A percentile compares a stretch with the other conserved stretches of the same genome.
Evolutionary conservation across 1,140 invertebrate genomes (phyloP).

Genomic region (Pachypeltis micranthus): DNA sequence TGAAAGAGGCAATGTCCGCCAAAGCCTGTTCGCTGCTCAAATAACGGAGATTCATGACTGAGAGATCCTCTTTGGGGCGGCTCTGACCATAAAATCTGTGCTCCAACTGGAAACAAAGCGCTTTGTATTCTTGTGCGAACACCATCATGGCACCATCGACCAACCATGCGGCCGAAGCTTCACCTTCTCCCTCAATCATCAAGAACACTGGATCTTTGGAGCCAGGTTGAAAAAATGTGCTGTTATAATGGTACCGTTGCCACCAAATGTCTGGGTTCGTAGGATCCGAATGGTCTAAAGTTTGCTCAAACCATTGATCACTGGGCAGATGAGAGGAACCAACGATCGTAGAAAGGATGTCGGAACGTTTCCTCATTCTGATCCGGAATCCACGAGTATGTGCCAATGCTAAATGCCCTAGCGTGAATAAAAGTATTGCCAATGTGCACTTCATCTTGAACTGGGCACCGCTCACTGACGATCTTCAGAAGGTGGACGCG

Average conservation of each 20-base stretch:
- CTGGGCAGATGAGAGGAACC: constrained; percentile 31
- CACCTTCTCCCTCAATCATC: constrained; percentile 77
- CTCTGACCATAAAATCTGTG: constrained; percentile 91
- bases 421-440: too few species aligned
- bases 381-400: too few species aligned
- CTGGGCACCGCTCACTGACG: too few species aligned
- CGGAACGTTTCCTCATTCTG: too few species aligned
- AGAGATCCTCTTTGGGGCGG: constrained; percentile 56
- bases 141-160: constrained; percentile 66
- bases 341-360: too few species aligned
- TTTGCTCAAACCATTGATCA: constrained; percentile 65
- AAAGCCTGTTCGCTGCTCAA: constrained; percentile 77
- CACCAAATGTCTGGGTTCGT: constrained; percentile 51
- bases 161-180: constrained; percentile 66
- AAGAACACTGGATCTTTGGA: constrained; percentile 61
- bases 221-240: constrained; percentile 49
- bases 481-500: too few species aligned
- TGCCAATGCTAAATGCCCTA: too few species aligned
- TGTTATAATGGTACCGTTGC: constrained; percentile 69
- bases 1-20: constrained; percentile 74
- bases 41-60: constrained; percentile 62
- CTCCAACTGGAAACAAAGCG: constrained; percentile 75
- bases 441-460: too few species aligned
- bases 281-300: constrained; percentile 63
- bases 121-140: constrained; percentile 66